Evolutionary conservation across 1,140 invertebrate genomes (phyloP).

Genomic region (Bombus sibiricus): DNA sequence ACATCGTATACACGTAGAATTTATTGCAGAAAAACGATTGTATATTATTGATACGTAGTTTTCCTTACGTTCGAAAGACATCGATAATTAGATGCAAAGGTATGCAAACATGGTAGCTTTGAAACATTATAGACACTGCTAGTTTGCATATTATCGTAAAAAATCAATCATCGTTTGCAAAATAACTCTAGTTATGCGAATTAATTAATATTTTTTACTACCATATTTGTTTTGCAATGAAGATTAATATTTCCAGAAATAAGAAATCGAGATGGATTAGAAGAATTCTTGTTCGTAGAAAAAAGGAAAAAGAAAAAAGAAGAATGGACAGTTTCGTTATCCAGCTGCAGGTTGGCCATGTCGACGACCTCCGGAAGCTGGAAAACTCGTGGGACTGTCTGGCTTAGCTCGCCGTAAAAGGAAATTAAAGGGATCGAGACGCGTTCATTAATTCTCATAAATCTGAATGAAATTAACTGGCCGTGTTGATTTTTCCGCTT

Average conservation of each 20-base stretch:
- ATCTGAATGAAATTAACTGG: constrained; percentile 73
- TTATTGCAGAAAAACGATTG: too few species aligned
- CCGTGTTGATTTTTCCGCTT: constrained; percentile 74
- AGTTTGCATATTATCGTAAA: neutral
- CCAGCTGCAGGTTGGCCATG: neutral
- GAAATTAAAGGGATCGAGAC: constrained; percentile 59
- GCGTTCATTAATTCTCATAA: constrained; percentile 74
- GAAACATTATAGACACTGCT: neutral
- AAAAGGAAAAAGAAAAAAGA: neutral
- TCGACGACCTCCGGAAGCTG: constrained; percentile 23
- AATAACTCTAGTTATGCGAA: too few species aligned
- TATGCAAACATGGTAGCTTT: neutral
- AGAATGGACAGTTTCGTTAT: neutral
- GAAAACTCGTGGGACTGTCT: constrained; percentile 24
- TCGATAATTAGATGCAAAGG: neutral
- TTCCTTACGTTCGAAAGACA: neutral
- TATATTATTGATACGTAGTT: neutral
- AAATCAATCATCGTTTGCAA: too few species aligned
- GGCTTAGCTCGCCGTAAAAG: constrained; percentile 22
- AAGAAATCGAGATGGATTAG: neutral
- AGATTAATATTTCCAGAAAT: too few species aligned
- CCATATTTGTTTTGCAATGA: too few species aligned
- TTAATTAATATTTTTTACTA: too few species aligned
- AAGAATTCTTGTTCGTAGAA: neutral
- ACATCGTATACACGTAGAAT: too few species aligned